These are phyloP conservation scores for Xenopus laevis DNA, from an alignment of 2,113 vertebrate species.

Conservation along the genomic window DNA sequence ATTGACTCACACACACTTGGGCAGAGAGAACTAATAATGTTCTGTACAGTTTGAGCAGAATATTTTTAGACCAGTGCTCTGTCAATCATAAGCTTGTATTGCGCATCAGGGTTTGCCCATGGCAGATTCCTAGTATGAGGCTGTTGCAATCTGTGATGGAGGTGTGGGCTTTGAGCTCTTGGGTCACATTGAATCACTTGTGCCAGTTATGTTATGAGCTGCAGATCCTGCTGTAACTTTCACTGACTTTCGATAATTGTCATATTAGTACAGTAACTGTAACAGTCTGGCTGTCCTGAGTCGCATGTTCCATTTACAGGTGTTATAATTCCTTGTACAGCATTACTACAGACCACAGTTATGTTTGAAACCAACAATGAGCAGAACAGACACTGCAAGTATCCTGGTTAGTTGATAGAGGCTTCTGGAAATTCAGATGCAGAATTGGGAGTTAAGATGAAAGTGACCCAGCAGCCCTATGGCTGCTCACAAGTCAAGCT, in stretches of 20 bases:
- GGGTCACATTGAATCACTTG: constrained; percentile 21
- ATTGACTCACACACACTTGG: no score
- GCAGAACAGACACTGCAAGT: no score
- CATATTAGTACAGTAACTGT: background rate
- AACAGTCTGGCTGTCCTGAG: no score
- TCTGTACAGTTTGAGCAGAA: constrained; percentile 21
- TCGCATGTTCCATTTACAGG: no score
- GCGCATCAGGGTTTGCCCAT: constrained; percentile 5
- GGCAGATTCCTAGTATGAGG: background rate
- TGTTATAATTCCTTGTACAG: no score
- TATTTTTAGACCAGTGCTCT: background rate
- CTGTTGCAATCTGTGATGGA: constrained; percentile 16
- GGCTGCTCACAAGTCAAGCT: no score
- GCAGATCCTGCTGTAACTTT: background rate
- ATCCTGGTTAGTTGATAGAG: no score
- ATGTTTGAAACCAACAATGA: no score
- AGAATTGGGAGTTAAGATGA: no score
- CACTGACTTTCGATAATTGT: background rate
- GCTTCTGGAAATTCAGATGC: no score
- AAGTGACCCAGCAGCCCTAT: no score
- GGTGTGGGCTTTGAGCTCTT: background rate
- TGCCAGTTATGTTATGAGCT: background rate
- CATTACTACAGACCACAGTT: no score
- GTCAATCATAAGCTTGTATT: constrained; percentile 6
- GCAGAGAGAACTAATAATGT: background rate